Evolutionary conservation across 1,140 invertebrate genomes (phyloP).

Genomic region (Drosophila teissieri): DNA sequence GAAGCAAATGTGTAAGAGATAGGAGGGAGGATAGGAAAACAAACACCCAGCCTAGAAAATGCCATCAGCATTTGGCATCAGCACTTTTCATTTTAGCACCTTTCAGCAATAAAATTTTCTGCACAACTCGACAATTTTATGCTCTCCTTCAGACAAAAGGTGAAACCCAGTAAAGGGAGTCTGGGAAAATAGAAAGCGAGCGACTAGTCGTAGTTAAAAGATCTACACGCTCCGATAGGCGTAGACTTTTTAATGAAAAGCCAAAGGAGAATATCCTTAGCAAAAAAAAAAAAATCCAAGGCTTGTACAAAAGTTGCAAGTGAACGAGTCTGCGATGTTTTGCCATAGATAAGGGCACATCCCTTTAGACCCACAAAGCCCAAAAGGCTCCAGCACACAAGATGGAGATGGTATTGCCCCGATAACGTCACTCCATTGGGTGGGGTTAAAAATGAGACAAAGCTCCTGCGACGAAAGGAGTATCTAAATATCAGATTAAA

Average conservation of each 20-base stretch:
- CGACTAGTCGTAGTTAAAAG: constrained; percentile 63
- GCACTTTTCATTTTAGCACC: constrained; percentile 82
- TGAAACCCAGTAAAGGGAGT: constrained; percentile 37
- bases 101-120: constrained; percentile 82
- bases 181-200: constrained; percentile 3
- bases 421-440: constrained; percentile 29
- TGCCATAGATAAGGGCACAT: constrained; percentile 39
- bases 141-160: constrained; percentile 64
- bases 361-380: constrained; percentile 22
- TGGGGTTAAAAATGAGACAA: constrained; percentile 4
- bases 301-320: constrained; percentile 33
- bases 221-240: constrained; percentile 68
- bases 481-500: constrained; percentile 13
- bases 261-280: constrained; percentile 35
- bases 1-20: neutral
- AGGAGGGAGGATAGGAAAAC: neutral
- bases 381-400: neutral
- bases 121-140: constrained; percentile 77
- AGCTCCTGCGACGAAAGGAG: neutral
- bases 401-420: constrained; percentile 43
- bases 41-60: constrained; percentile 7
- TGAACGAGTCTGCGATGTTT: constrained; percentile 40
- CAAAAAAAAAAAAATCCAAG: constrained; percentile 2
- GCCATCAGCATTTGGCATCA: constrained; percentile 64
- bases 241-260: constrained; percentile 76